Evolutionary conservation across 1,140 invertebrate genomes (phyloP), one percentile per base, ranked within the genome.

Genomic region (Lucilia sericata): DNA sequence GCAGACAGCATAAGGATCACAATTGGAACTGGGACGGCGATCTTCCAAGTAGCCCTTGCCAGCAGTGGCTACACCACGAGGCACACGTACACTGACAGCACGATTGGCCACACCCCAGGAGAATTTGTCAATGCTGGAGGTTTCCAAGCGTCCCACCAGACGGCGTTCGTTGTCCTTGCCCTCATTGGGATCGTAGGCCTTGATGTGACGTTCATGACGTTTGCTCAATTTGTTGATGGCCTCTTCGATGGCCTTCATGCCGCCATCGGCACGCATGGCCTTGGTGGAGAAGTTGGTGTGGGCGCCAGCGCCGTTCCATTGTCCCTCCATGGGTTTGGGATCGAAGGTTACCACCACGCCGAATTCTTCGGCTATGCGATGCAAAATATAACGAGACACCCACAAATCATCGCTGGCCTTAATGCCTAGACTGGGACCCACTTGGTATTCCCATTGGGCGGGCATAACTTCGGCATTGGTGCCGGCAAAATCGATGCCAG

Each of bases 391-490:
- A 0, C 90, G 87, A 0, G 96, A 94, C 12, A 98, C 93, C 97
- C 97, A 98, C 2, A 98, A 91, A 87, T 98, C 95, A 88, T 98
- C 97, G 21, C 95, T 96, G 87, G 95, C 96, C 8, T 92, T 91
- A 83, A 98, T 96, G 0, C 97, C 97, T 86, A 94, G 93, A 86
- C 94, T 95, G 0, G 96, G 95, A 4, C 96, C 96, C 5, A 96
- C 94, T 78, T 91, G 90, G 83, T 91, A 90, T 75, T 91, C 89
- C 91, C 92, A 92, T 88, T 97, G 96, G 19, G 96, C 95, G 17
- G 97, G 96, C 97, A 98, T 98, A 17, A 98, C 98, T 91, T 99
- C 97, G 8, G 97, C 98, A 88, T 99, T 99, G 8, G 95, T 96
- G 21, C 98, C 98, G 65, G 94, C 93, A 85, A 99, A 96, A 60